These are phyloP conservation scores for Potorous gilbertii DNA, from an alignment of 2,797 vertebrate genomes.

Conservation along the genomic window DNA sequence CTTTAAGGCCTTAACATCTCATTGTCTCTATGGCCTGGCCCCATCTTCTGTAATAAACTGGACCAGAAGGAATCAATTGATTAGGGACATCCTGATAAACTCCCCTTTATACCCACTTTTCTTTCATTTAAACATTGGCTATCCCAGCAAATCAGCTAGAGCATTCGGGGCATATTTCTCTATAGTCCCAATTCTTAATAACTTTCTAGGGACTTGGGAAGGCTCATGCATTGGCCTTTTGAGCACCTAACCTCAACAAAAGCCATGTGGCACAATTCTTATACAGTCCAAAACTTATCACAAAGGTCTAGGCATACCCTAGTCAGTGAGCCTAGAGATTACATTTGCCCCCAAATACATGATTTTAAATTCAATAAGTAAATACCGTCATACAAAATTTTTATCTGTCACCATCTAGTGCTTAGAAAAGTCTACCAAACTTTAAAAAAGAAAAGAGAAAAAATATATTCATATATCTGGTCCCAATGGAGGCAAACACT, in stretches of 20 bases:
- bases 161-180: not conserved
- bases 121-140: not conserved
- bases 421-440: not conserved
- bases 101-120: not conserved
- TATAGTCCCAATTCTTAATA: not conserved
- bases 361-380: not conserved
- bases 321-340: not conserved
- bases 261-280: not conserved
- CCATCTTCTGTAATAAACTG: not conserved
- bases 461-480: not conserved
- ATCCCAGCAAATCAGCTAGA: not conserved
- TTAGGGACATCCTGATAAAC: not conserved
- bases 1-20: not conserved
- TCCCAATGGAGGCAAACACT: no score
- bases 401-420: not conserved
- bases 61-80: not conserved
- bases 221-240: not conserved
- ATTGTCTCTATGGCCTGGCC: not conserved
- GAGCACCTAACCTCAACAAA: not conserved
- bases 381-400: not conserved
- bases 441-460: not conserved
- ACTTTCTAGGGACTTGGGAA: not conserved
- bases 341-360: not conserved
- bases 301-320: not conserved
- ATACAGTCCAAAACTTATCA: not conserved